These are phyloP conservation scores for Tinamus major DNA, from an alignment of 2,797 vertebrate genomes.

Conservation along the genomic window DNA sequence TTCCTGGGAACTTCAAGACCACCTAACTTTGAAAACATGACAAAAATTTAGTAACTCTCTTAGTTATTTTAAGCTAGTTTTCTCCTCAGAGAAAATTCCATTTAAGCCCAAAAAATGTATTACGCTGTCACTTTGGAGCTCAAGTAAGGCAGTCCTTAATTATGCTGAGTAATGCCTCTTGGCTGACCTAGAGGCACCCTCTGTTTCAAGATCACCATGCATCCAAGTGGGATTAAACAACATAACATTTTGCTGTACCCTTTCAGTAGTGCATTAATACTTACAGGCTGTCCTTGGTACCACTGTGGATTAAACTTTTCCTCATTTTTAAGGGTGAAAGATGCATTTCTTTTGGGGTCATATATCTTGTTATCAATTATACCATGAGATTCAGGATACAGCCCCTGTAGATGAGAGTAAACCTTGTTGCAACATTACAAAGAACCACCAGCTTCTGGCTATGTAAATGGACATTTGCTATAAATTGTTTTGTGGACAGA, in stretches of 20 bases:
- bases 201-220: conserved; percentile 15
- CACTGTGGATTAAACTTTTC: conserved; percentile 89
- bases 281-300: conserved; percentile 97
- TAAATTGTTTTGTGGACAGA: neutral
- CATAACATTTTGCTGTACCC: neutral
- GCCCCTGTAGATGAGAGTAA: conserved; percentile 83
- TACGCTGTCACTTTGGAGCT: neutral
- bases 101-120: neutral
- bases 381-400: conserved; percentile 97
- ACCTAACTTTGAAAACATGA: neutral
- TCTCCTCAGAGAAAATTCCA: neutral
- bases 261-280: conserved; percentile 68
- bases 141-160: neutral
- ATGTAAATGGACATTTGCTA: neutral
- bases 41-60: neutral
- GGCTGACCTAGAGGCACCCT: conserved; percentile 1
- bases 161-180: neutral
- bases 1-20: neutral
- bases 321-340: conserved; percentile 83
- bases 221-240: neutral
- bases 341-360: conserved; percentile 84
- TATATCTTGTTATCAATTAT: conserved; percentile 99
- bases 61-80: neutral
- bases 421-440: neutral
- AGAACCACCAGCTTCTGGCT: neutral